A percentile compares a stretch with the other conserved stretches of the same genome.
phyloP scores from a whole-genome alignment of 2,888 invertebrate species.

The Apantesis nais region DNA sequence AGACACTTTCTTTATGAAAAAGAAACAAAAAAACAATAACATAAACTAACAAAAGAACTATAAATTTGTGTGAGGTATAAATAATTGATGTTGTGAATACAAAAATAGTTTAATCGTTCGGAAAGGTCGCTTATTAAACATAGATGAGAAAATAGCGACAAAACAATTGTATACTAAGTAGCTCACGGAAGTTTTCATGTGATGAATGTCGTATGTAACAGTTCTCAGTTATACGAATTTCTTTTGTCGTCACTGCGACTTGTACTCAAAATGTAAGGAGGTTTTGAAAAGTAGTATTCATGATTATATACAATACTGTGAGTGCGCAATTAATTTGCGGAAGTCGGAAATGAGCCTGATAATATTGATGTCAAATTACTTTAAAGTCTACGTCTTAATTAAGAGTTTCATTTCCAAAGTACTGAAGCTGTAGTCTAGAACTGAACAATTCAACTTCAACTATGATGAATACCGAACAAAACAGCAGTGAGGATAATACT shows the following conservation, averaged over 20 bases:
- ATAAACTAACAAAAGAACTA: not conserved
- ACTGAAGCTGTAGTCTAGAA: not conserved
- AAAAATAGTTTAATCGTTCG: not conserved
- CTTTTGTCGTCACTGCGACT: not conserved
- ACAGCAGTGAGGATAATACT: too few relatives aligned
- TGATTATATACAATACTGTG: not conserved
- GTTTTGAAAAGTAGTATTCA: not conserved
- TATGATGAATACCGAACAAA: too few relatives aligned
- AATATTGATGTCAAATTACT: not conserved
- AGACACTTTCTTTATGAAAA: not conserved
- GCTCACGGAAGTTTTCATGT: not conserved
- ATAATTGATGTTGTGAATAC: not conserved
- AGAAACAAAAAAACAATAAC: not conserved
- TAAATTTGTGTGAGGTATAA: not conserved
- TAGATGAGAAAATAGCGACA: not conserved
- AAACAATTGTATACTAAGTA: not conserved
- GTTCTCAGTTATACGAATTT: not conserved
- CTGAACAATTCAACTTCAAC: not conserved
- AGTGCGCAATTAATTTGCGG: not conserved
- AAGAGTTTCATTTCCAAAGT: not conserved
- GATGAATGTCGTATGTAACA: not conserved
- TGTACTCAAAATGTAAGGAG: not conserved
- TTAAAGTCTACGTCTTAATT: not conserved
- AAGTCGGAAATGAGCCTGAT: not conserved
- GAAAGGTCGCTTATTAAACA: conserved; percentile 1